phyloP scores from a whole-genome alignment of 2,888 invertebrate genomes.

The Carabus problematicus region DNA sequence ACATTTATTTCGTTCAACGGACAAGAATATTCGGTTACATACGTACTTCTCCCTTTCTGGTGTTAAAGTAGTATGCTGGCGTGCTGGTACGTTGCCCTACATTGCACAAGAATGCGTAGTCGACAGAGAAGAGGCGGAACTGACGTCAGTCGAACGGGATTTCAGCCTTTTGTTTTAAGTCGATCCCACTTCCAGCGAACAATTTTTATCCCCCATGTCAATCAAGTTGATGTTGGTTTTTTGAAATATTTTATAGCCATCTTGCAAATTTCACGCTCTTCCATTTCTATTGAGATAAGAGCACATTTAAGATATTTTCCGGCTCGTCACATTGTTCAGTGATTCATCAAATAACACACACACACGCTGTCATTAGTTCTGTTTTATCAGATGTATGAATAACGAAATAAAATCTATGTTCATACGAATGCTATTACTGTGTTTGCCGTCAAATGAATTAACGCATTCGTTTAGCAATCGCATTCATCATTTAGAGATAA shows the following conservation, averaged over 20 bases:
- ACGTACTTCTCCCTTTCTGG: background rate
- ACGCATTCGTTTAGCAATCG: too few species aligned
- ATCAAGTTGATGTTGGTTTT: constrained; percentile 9
- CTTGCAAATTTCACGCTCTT: background rate
- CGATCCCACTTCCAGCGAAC: background rate
- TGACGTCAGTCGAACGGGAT: background rate
- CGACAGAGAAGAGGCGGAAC: background rate
- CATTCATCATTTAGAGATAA: too few species aligned
- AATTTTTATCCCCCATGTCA: constrained; percentile 10
- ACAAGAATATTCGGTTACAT: constrained; percentile 6
- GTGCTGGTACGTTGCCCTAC: background rate
- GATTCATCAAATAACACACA: background rate
- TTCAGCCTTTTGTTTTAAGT: constrained; percentile 9
- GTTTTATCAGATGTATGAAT: background rate
- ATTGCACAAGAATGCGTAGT: background rate
- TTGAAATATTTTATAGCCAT: background rate
- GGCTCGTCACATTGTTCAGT: background rate
- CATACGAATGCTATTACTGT: too few species aligned
- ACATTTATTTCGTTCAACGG: constrained; percentile 6
- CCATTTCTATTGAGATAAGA: too few species aligned
- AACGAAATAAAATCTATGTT: background rate
- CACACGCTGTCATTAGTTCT: background rate
- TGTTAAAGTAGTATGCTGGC: background rate
- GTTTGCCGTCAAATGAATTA: too few species aligned
- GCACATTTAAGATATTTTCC: too few species aligned